A percentile compares a stretch with the other conserved stretches of the same genome.
Evolutionary conservation across 2,797 vertebrate species (phyloP).

Genomic region (Sphaeramia orbicularis): DNA sequence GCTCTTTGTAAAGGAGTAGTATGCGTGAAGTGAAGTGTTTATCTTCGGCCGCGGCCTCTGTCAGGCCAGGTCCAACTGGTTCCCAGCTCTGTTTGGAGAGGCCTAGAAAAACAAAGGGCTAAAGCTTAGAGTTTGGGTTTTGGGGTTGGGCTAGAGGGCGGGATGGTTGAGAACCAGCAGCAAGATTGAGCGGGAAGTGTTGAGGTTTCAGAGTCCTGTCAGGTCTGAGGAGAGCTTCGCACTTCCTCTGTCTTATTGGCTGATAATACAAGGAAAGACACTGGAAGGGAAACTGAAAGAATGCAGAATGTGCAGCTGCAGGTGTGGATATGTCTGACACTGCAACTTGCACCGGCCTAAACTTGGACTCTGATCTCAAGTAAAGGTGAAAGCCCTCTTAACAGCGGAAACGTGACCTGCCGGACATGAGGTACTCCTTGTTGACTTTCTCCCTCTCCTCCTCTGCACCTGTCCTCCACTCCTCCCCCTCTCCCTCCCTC

Average conservation of each 20-base stretch:
- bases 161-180: constrained; percentile 26
- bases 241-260: neutral
- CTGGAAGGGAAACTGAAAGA: constrained; percentile 3
- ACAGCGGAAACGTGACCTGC: constrained; percentile 36
- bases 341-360: neutral
- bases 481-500: constrained; percentile 44
- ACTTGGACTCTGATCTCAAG: constrained; percentile 63
- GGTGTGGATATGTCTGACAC: neutral
- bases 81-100: constrained; percentile 80
- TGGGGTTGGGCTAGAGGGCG: constrained; percentile 53
- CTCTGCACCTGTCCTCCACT: constrained; percentile 17
- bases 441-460: constrained; percentile 60
- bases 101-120: constrained; percentile 75
- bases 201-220: constrained; percentile 12
- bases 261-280: neutral
- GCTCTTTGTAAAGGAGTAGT: constrained; percentile 79
- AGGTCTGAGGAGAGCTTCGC: neutral
- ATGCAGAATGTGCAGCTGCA: neutral
- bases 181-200: constrained; percentile 7
- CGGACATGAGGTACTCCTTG: constrained; percentile 50
- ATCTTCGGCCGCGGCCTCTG: constrained; percentile 79
- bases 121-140: constrained; percentile 15
- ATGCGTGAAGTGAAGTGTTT: constrained; percentile 84
- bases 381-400: constrained; percentile 45
- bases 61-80: constrained; percentile 79